Evolutionary conservation across 2,797 vertebrate species (phyloP).

Genomic region (Sebastes iracundus): DNA sequence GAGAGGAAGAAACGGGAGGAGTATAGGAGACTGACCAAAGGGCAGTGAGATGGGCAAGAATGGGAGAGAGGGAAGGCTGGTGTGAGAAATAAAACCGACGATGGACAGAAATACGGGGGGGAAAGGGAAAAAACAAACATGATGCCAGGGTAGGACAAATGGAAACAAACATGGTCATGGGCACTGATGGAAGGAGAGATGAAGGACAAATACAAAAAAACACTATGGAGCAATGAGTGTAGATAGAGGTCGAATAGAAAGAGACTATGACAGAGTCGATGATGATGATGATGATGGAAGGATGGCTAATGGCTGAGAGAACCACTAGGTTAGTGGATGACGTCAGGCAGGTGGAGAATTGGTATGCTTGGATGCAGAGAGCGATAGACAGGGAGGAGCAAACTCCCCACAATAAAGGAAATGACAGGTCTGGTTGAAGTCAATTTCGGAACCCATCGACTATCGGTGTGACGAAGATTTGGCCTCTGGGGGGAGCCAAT

Average conservation of each 20-base stretch:
- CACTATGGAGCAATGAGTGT: background rate
- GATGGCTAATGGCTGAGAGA: slow-evolving; percentile 9
- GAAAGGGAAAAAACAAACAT: background rate
- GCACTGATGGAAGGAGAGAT: slow-evolving; percentile 18
- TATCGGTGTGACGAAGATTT: background rate
- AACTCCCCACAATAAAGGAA: background rate
- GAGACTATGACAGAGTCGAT: background rate
- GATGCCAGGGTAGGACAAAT: background rate
- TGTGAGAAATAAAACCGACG: background rate
- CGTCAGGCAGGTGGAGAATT: background rate
- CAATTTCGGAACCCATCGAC: background rate
- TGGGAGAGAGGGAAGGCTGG: background rate
- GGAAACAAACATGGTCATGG: background rate
- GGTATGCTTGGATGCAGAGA: background rate
- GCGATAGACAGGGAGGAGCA: background rate
- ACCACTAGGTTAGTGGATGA: background rate
- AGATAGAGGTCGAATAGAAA: slow-evolving; percentile 13
- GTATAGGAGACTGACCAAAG: background rate
- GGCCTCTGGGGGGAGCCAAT: background rate
- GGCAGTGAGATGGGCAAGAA: background rate
- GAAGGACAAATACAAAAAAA: slow-evolving; percentile 14
- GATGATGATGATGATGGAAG: background rate
- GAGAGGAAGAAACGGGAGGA: background rate
- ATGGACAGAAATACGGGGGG: background rate
- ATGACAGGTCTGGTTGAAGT: background rate